These are phyloP conservation scores for Spheniscus humboldti DNA, from an alignment of 2,797 vertebrate genomes.

Conservation along the genomic window DNA sequence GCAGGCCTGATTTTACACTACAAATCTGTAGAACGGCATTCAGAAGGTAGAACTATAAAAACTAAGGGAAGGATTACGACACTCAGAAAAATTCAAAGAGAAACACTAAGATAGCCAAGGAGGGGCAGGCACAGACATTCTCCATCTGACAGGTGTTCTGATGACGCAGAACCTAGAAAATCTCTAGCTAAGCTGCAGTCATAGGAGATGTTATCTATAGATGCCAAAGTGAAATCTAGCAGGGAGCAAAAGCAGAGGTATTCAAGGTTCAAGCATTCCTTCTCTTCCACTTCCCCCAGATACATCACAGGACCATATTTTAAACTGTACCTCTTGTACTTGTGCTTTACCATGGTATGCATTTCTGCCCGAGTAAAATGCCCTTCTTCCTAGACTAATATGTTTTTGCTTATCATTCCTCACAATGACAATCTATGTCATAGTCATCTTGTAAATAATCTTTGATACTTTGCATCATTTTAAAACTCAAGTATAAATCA, in stretches of 20 bases:
- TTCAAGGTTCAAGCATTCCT: not conserved
- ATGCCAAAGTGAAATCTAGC: not conserved
- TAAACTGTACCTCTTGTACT: not conserved
- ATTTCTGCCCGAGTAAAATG: not conserved
- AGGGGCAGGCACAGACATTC: not conserved
- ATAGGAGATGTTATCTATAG: not conserved
- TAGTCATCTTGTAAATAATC: not conserved
- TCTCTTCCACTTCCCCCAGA: not conserved
- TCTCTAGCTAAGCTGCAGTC: not conserved
- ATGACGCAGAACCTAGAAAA: not conserved
- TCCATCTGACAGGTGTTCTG: not conserved
- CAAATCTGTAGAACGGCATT: not conserved
- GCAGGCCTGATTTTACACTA: not conserved
- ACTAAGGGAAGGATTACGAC: not conserved
- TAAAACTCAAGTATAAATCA: not conserved
- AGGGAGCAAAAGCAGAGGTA: not conserved
- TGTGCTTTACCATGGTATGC: not conserved
- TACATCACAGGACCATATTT: not conserved
- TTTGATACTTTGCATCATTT: not conserved
- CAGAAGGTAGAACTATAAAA: not conserved
- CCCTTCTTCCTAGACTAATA: not conserved
- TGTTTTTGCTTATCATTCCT: not conserved
- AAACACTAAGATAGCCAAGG: not conserved
- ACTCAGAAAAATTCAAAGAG: not conserved
- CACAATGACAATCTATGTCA: not conserved